phyloP scores from a whole-genome alignment of 2,113 vertebrate species.

The Tympanuchus pallidicinctus region DNA sequence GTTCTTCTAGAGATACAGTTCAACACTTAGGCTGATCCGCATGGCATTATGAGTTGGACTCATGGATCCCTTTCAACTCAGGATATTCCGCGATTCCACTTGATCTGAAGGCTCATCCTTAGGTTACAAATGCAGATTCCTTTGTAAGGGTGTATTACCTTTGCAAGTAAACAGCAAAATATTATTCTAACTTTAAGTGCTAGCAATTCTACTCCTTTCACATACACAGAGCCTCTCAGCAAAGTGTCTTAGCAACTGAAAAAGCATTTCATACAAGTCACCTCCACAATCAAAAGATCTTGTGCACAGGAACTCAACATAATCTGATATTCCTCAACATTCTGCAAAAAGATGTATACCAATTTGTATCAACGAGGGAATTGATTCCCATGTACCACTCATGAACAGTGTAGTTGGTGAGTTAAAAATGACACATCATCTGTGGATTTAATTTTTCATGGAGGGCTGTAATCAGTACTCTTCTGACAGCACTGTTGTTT shows the following conservation, averaged over 20 bases:
- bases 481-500: background rate
- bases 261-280: background rate
- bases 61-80: background rate
- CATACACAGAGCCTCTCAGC: background rate
- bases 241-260: background rate
- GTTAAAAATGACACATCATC: slow-evolving; percentile 36
- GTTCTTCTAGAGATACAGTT: background rate
- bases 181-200: background rate
- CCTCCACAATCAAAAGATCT: background rate
- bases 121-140: background rate
- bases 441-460: slow-evolving; percentile 38
- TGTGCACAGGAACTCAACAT: background rate
- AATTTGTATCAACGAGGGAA: slow-evolving; percentile 26
- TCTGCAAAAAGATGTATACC: background rate
- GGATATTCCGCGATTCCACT: background rate
- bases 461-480: slow-evolving; percentile 11
- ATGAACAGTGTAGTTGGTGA: background rate
- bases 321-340: background rate
- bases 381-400: background rate
- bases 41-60: background rate
- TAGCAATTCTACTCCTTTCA: background rate
- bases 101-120: background rate
- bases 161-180: background rate
- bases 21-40: background rate
- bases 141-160: background rate